These are phyloP conservation scores for Hylomyscus alleni DNA, from an alignment of 2,797 vertebrate species.

Conservation along the genomic window DNA sequence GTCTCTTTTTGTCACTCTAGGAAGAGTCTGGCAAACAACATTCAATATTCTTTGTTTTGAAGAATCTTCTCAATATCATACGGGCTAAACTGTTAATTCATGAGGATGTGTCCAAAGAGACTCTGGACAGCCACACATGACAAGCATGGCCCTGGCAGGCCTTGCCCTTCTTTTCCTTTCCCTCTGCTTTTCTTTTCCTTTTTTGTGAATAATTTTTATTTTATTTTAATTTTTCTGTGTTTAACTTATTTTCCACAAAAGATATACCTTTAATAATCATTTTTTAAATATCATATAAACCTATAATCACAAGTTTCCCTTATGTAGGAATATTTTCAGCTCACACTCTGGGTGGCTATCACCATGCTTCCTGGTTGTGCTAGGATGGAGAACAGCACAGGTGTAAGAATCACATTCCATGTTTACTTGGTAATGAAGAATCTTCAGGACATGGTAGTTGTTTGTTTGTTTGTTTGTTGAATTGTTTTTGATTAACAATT, in stretches of 20 bases:
- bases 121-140: not conserved
- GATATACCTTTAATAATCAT: not conserved
- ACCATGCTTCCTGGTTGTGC: no score
- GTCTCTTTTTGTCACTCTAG: not conserved
- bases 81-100: not conserved
- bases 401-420: no score
- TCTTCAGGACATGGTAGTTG: no score
- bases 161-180: not conserved
- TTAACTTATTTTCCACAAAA: not conserved
- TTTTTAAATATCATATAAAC: conserved; percentile 13
- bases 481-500: no score
- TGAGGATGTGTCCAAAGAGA: no score
- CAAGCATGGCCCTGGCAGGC: not conserved
- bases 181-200: not conserved
- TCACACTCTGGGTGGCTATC: conserved; percentile 21
- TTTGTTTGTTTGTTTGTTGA: no score
- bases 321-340: not conserved
- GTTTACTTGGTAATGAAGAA: no score
- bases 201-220: conserved; percentile 1
- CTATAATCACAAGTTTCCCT: not conserved
- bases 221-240: not conserved
- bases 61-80: not conserved
- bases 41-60: not conserved
- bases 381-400: no score
- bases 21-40: not conserved